These are phyloP conservation scores for Xanthia togata DNA, from an alignment of 2,888 invertebrate genomes.

Conservation along the genomic window DNA sequence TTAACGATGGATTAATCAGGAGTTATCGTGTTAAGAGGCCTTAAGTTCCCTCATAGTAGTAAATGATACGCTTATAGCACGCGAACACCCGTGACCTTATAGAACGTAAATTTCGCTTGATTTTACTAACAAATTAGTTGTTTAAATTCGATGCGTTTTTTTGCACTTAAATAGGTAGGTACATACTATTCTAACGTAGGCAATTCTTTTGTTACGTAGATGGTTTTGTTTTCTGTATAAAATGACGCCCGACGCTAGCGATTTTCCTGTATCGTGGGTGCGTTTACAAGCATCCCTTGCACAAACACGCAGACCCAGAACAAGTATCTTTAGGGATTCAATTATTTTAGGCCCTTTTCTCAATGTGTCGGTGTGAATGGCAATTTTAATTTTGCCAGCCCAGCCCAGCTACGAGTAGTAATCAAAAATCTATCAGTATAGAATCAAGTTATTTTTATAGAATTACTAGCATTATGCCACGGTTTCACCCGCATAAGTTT, in stretches of 20 bases:
- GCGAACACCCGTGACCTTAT: conserved; percentile 68
- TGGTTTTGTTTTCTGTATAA: neutral
- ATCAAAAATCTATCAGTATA: neutral
- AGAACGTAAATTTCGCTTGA: conserved; percentile 40
- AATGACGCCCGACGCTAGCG: neutral
- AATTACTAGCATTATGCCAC: too few species aligned
- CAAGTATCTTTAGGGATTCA: neutral
- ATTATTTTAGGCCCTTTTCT: neutral
- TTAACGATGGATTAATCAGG: conserved; percentile 74
- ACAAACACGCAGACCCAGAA: neutral
- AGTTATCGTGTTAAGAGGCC: conserved; percentile 76
- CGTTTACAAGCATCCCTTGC: neutral
- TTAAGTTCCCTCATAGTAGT: conserved; percentile 76
- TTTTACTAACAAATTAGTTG: conserved; percentile 16
- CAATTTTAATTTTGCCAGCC: neutral
- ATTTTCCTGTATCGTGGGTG: neutral
- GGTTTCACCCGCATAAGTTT: too few species aligned
- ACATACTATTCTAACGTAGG: rapidly evolving
- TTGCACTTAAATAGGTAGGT: too few species aligned
- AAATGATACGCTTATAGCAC: conserved; percentile 79
- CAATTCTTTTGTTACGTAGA: neutral
- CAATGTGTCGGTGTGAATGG: neutral
- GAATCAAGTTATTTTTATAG: too few species aligned
- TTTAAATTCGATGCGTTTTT: neutral
- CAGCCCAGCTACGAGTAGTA: too few species aligned